Evolutionary conservation across 2,797 vertebrate species (phyloP), one percentile per base, ranked within the genome.

Genomic region (Acestrorhynchus altus): DNA sequence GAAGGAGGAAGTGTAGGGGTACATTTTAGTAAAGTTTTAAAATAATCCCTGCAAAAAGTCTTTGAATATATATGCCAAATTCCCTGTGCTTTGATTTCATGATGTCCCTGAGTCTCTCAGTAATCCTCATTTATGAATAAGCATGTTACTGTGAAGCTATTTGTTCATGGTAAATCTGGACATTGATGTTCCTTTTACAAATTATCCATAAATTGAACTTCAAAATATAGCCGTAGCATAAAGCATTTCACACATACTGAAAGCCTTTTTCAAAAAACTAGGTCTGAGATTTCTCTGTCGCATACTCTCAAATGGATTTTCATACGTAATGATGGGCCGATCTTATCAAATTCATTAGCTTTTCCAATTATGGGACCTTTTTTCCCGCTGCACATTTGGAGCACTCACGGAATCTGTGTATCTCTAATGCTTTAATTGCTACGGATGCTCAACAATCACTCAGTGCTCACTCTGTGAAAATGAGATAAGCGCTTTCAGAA

Each of bases 401-500:
- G 68, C 68, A 64, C 59, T 5, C 4, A 3, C 9, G 20, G 18
- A 20, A 69, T 49, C 47, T 28, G 35, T 51, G 72, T 77, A 80
- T 66, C 47, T 80, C 84, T 74, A 78, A 26, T 70, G 74, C 63
- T 51, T 76, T 51, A 65, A 75, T 56, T 54, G 72, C 60, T 49
- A 51, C 52, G 22, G 85, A 75, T 60, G 46, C 24, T 52, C 16
- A 69, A 75, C 61, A 73, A 77, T 72, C 80, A 56, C 77, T 42
- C 66, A 15, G 69, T 42, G 76, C 84, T 83, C 80, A 63, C 39
- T 68, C 47, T 80, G 72, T 81, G 86, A 86, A 85, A 39, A 77
- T 49, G 67, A 86, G 88, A 91, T 87, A 92, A 87, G 77, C 66
- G 0, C 66, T 73, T 66, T 60, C 2, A 63, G 49, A 82, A 56